Conservation (phyloP, 2,888 invertebrate genomes). For the Hofmannophila pseudospretella region DNA sequence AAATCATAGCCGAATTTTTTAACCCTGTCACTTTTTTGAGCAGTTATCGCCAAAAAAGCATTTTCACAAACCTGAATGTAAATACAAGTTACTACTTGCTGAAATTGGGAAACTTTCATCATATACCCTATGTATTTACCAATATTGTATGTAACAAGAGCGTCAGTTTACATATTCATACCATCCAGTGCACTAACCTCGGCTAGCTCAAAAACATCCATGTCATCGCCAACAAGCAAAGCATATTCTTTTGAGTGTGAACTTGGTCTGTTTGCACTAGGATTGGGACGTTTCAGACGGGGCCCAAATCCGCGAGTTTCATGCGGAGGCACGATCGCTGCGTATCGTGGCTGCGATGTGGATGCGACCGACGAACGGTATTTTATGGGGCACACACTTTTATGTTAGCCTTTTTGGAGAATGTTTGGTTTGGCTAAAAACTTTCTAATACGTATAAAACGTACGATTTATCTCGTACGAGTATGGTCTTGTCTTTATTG, state of each 20-base stretch:
- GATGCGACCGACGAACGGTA: slow-evolving; percentile 25
- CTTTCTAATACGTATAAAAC: too few species aligned
- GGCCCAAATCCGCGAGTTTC: slow-evolving; percentile 50
- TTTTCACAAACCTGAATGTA: too few species aligned
- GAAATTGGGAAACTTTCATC: too few species aligned
- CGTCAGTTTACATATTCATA: too few species aligned
- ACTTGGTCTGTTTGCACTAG: slow-evolving; percentile 60
- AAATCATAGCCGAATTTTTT: too few species aligned
- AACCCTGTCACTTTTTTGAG: too few species aligned
- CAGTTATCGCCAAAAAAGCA: too few species aligned
- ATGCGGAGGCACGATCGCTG: slow-evolving; percentile 61
- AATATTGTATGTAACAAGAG: too few species aligned
- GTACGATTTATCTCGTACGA: too few species aligned
- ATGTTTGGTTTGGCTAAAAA: slow-evolving; percentile 33
- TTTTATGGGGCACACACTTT: slow-evolving; percentile 50
- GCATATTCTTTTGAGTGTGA: slow-evolving; percentile 57
- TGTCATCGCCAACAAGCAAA: slow-evolving; percentile 37
- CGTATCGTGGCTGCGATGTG: slow-evolving; percentile 41
- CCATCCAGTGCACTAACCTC: background rate
- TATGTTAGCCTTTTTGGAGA: slow-evolving; percentile 35
- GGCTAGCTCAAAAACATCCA: slow-evolving; percentile 7
- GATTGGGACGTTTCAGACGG: slow-evolving; percentile 49
- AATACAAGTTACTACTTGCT: too few species aligned
- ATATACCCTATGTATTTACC: too few species aligned
- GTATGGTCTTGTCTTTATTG: too few species aligned